These are phyloP conservation scores for Caretta caretta DNA, from an alignment of 2,113 vertebrate genomes.

Conservation along the genomic window DNA sequence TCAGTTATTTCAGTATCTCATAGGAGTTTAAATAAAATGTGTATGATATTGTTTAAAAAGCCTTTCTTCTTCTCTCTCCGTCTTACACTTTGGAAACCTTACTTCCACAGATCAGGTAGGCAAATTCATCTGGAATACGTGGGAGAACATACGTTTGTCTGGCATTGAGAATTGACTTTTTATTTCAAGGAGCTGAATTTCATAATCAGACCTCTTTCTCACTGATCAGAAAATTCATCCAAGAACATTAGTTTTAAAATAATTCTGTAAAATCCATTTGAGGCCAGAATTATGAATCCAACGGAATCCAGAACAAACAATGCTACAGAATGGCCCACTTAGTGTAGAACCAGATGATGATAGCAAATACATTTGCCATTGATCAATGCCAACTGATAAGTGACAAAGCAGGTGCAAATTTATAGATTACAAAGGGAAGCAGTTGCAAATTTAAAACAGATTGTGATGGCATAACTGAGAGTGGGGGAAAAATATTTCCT, in stretches of 20 bases:
- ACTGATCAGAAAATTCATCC: background rate
- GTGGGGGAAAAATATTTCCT: background rate
- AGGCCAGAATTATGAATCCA: background rate
- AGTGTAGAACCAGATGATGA: background rate
- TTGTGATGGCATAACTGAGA: background rate
- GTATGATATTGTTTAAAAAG: background rate
- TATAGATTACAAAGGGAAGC: background rate
- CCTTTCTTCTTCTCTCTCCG: background rate
- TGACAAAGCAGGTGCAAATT: background rate
- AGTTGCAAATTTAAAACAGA: background rate
- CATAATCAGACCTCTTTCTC: background rate
- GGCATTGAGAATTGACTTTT: background rate
- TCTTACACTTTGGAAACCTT: background rate
- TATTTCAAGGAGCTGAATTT: background rate
- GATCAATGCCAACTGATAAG: background rate
- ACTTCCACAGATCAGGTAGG: background rate
- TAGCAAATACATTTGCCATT: background rate
- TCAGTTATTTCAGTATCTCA: background rate
- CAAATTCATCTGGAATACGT: background rate
- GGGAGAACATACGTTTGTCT: background rate
- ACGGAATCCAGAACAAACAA: background rate
- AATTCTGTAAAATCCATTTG: background rate
- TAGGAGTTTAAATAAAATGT: background rate
- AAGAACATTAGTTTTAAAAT: background rate
- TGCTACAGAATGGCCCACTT: background rate